Evolutionary conservation across 2,888 invertebrate species (phyloP).

Genomic region (Perizoma affinitatum): DNA sequence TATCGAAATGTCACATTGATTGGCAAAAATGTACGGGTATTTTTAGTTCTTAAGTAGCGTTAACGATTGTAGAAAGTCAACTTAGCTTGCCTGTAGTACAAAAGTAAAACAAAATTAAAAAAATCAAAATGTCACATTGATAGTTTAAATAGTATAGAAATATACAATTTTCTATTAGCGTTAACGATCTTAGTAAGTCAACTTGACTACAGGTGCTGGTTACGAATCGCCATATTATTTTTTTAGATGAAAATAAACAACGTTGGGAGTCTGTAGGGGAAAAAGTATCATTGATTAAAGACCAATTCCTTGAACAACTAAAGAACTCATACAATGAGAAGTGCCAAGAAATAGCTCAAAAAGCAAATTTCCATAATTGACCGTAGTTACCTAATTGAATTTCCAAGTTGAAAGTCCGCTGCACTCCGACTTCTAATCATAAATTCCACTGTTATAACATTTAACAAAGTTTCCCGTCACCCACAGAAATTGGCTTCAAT

Average conservation of each 20-base stretch:
- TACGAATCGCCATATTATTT: too few relatives aligned
- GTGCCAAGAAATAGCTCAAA: slow-evolving; percentile 25
- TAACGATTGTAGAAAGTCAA: too few relatives aligned
- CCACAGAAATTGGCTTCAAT: slow-evolving; percentile 64
- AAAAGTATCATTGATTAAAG: slow-evolving; percentile 6
- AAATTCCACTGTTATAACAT: slow-evolving; percentile 66
- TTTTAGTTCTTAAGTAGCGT: too few relatives aligned
- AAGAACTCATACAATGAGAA: slow-evolving; percentile 19
- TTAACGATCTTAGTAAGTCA: too few relatives aligned
- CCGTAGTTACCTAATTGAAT: slow-evolving; percentile 56
- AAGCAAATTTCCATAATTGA: slow-evolving; percentile 41
- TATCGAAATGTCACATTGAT: too few relatives aligned
- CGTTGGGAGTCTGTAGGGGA: background rate
- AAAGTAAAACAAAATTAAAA: too few relatives aligned
- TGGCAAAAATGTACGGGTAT: too few relatives aligned
- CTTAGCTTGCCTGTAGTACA: too few relatives aligned
- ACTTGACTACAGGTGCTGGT: too few relatives aligned
- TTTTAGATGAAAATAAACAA: background rate
- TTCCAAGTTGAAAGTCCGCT: slow-evolving; percentile 53
- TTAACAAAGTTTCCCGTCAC: slow-evolving; percentile 68
- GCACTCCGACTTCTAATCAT: slow-evolving; percentile 61
- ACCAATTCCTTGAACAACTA: slow-evolving; percentile 16
- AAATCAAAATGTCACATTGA: too few relatives aligned
- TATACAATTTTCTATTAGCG: too few relatives aligned
- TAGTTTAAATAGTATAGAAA: too few relatives aligned